A percentile compares a stretch with the other conserved stretches of the same genome.
phyloP scores from a whole-genome alignment of 2,113 vertebrate genomes.

The Sebastes schlegelii region DNA sequence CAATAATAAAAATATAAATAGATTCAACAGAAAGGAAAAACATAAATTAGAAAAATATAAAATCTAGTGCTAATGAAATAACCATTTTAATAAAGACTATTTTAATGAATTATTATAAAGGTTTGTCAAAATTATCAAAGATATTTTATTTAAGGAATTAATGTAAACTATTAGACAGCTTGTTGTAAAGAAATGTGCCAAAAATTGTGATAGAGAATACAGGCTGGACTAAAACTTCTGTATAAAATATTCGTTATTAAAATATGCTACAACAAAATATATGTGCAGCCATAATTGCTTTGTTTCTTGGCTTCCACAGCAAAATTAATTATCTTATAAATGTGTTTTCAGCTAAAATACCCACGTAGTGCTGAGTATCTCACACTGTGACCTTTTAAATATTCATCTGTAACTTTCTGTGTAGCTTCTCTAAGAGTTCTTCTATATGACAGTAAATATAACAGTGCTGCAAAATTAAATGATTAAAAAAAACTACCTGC shows the following conservation, averaged over 20 bases:
- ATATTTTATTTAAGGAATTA: not conserved
- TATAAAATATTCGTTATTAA: not conserved
- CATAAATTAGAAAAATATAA: not conserved
- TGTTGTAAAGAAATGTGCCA: not conserved
- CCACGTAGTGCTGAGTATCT: not conserved
- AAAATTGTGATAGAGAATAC: not conserved
- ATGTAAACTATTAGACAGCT: not conserved
- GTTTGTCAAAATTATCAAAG: not conserved
- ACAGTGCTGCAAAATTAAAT: conserved; percentile 8
- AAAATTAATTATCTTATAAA: not conserved
- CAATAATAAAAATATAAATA: not conserved
- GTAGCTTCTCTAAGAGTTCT: not conserved
- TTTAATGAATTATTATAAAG: not conserved
- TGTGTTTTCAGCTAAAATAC: not conserved
- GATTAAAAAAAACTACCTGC: not conserved
- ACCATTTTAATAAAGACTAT: not conserved
- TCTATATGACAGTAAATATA: not conserved
- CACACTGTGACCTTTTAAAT: not conserved
- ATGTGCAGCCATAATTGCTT: not conserved
- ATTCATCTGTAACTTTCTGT: not conserved
- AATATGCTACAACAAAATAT: not conserved
- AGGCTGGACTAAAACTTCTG: not conserved
- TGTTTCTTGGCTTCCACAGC: not conserved
- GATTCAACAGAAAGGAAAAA: not conserved
- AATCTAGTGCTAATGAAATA: not conserved